Conservation (phyloP, 2,888 invertebrate species). For the Lasioglossum marginatum region DNA sequence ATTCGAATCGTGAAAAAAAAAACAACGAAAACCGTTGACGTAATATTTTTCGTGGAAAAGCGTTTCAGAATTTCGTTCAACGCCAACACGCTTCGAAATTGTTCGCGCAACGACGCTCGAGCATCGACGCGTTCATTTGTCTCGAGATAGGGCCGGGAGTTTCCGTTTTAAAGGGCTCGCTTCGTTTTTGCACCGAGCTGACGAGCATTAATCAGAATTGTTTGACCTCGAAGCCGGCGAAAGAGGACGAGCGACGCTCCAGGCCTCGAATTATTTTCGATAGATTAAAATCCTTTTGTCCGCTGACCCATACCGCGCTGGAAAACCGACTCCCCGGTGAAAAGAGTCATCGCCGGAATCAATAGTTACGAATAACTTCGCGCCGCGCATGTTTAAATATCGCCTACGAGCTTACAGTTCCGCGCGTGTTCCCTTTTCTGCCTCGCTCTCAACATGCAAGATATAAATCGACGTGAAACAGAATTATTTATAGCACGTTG, state of each 20-base stretch:
- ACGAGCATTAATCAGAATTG: conserved; percentile 51
- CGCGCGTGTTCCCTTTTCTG: not conserved
- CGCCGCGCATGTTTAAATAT: conserved; percentile 7
- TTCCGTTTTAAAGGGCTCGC: conserved; percentile 24
- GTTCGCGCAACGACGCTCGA: not conserved
- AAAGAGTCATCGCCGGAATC: conserved; percentile 20
- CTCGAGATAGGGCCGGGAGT: not conserved
- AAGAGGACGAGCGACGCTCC: conserved; percentile 43
- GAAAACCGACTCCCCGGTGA: conserved; percentile 5
- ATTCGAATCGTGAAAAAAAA: not conserved
- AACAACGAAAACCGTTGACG: not conserved
- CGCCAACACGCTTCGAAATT: not conserved
- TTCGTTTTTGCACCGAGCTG: conserved; percentile 26
- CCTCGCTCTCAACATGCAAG: not conserved
- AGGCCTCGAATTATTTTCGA: conserved; percentile 43
- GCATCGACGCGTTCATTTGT: conserved; percentile 17
- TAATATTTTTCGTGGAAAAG: conserved; percentile 14
- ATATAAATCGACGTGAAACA: no score
- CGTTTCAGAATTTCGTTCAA: conserved; percentile 4
- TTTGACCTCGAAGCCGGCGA: conserved; percentile 51
- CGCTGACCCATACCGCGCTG: conserved; percentile 9
- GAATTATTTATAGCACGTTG: no score
- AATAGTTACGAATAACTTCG: conserved; percentile 14
- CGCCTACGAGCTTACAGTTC: not conserved
- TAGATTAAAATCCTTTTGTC: conserved; percentile 40